Evolutionary conservation across 2,888 invertebrate species (phyloP).

Genomic region (Anthrax anthrax): DNA sequence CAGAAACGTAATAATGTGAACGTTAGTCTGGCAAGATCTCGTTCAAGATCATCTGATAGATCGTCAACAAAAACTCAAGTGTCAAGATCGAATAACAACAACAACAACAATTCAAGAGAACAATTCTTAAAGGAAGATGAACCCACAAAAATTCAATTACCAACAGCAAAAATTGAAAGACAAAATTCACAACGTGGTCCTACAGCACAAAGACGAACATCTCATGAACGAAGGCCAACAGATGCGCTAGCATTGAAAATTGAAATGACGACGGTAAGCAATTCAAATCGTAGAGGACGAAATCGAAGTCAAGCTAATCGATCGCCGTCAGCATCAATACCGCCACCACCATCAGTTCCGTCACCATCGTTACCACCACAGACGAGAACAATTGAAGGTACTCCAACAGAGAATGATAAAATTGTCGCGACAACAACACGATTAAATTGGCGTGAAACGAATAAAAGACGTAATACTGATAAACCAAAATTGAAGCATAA

Average conservation of each 20-base stretch:
- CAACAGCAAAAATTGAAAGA: conserved; percentile 11
- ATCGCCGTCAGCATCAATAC: no score
- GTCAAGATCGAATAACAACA: neutral
- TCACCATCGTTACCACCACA: neutral
- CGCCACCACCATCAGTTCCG: conserved; percentile 1
- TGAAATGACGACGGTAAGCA: neutral
- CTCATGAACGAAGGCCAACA: neutral
- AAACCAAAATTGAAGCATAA: conserved; percentile 8
- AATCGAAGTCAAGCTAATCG: no score
- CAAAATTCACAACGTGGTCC: conserved; percentile 3
- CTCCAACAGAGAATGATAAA: conserved; percentile 10
- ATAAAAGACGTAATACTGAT: conserved; percentile 7
- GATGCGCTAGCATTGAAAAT: neutral
- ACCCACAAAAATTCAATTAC: conserved; percentile 14
- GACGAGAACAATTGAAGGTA: conserved; percentile 1
- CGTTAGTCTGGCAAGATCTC: neutral
- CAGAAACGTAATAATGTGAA: neutral
- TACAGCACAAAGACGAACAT: neutral
- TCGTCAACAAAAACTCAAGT: neutral
- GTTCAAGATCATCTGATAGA: conserved; percentile 3
- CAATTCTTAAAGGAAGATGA: conserved; percentile 9
- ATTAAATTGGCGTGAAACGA: conserved; percentile 12
- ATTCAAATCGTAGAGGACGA: conserved; percentile 1
- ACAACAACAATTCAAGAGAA: no score
- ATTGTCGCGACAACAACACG: conserved; percentile 12